phyloP scores from a whole-genome alignment of 2,797 vertebrate species.

The Rhyacichthys aspro region DNA sequence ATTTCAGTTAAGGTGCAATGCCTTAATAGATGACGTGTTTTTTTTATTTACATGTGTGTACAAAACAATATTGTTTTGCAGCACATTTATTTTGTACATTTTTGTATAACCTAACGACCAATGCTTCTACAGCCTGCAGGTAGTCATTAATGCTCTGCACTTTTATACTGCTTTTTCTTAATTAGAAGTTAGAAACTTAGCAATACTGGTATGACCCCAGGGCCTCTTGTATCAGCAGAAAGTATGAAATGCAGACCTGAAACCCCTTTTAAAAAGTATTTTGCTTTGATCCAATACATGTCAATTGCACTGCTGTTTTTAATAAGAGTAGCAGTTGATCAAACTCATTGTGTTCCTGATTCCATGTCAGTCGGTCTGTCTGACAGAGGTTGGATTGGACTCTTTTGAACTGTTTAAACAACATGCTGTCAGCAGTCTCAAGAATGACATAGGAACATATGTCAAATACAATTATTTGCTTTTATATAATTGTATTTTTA shows the following conservation, averaged over 20 bases:
- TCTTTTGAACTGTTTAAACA: not conserved
- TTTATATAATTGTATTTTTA: slow-evolving; percentile 50
- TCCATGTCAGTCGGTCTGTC: not conserved
- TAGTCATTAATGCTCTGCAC: slow-evolving; percentile 73
- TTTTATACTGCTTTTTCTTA: slow-evolving; percentile 80
- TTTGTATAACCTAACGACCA: slow-evolving; percentile 76
- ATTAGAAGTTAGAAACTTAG: slow-evolving; percentile 66
- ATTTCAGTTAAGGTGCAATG: slow-evolving; percentile 59
- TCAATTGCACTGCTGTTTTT: slow-evolving; percentile 9
- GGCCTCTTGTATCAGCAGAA: slow-evolving; percentile 38
- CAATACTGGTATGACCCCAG: slow-evolving; percentile 69
- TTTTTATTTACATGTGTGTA: slow-evolving; percentile 78
- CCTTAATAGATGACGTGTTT: slow-evolving; percentile 48
- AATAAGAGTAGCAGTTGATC: slow-evolving; percentile 16
- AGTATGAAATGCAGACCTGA: slow-evolving; percentile 59
- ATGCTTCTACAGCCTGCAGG: slow-evolving; percentile 83
- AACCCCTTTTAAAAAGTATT: slow-evolving; percentile 55
- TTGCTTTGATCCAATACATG: slow-evolving; percentile 26
- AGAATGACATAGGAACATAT: not conserved
- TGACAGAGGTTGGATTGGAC: slow-evolving; percentile 7
- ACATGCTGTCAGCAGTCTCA: slow-evolving; percentile 6
- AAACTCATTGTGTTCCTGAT: slow-evolving; percentile 8
- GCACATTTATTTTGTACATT: slow-evolving; percentile 82
- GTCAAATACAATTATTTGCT: not conserved
- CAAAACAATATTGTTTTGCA: slow-evolving; percentile 73